Base-by-base conservation (phyloP, 2,797 vertebrate species). In the Neosalanx taihuensis region DNA sequence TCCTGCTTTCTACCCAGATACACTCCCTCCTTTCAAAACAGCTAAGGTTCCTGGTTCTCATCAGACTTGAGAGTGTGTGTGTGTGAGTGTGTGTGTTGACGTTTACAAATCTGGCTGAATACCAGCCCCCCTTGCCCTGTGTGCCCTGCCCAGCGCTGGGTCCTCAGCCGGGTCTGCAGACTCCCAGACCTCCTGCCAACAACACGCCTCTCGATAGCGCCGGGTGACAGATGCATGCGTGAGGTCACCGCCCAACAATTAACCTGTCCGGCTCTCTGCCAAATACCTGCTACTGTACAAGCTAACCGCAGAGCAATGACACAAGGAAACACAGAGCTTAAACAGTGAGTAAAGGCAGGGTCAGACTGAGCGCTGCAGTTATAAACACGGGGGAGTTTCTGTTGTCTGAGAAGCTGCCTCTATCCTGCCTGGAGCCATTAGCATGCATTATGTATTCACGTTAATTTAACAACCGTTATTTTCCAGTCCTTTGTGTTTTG, bases 1-100 rank as follows among this genome's bases (percentile, higher is more conserved):
- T 35, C 35, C 20, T 51, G 35, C 29, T 17, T 64, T 23, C 70
- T 65, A 78, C 74, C 56, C 51, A 65, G 56, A 70, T 46, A 59
- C 6, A 64, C 64, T 59, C 72, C 53, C 64, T 46, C 31, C 35
- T 10, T 1, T 17, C 41, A 13, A 62, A 57, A 69, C 64, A 37
- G 57, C 26, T 41, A 29, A 29, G 63, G 57, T 29, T n/a, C 13
- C 62, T 64, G 35, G 20, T 30, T 64, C 29, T 63, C 53, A 53
- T 51, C 69, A 49, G 15, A 23, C 41, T 13, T 12, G 41, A 46
- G 12, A 3, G 12, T 46, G 41, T 9, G 41, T 46, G 41, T 13
- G 41, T 41, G 35, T 37, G 35, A 6, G 37, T 46, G 41, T 46
- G 41, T 13, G 41, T 13, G 64, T 58, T 41, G 31, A 67, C 64